Conservation (phyloP, 2,797 vertebrate genomes). For the Xenops minutus region DNA sequence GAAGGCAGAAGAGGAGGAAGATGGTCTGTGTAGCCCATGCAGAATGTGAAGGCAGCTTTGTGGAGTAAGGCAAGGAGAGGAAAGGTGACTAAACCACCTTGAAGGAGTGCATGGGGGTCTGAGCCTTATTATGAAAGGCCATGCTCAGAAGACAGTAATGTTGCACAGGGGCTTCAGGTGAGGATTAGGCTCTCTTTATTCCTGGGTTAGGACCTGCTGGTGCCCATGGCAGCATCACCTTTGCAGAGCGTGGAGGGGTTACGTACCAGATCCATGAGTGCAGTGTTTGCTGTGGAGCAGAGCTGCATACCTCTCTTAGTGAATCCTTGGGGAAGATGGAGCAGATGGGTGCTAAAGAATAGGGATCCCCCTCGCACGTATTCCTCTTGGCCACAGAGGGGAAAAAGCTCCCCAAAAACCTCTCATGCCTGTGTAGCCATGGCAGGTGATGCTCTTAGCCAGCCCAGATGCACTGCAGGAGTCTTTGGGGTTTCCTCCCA, state of each 20-base stretch:
- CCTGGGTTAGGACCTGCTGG: neutral
- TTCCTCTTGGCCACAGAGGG: neutral
- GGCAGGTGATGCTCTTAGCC: neutral
- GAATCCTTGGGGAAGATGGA: neutral
- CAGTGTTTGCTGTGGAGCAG: neutral
- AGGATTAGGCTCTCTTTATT: neutral
- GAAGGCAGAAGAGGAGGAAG: neutral
- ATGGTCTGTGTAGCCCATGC: neutral
- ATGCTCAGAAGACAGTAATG: neutral
- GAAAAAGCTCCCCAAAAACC: neutral
- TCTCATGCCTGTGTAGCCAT: neutral
- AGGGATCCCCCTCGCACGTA: fast-evolving
- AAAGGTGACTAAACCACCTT: neutral
- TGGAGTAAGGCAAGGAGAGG: neutral
- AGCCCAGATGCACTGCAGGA: neutral
- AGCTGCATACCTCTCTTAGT: neutral
- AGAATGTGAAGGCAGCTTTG: neutral
- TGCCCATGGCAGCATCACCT: neutral
- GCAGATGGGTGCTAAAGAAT: neutral
- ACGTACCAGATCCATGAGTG: fast-evolving
- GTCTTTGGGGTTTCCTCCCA: neutral
- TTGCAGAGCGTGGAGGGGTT: neutral
- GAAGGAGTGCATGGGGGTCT: neutral
- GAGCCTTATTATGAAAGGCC: neutral
- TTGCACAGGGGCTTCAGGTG: neutral